Evolutionary conservation across 2,888 invertebrate species (phyloP).

Genomic region (Enchytraeus crypticus): DNA sequence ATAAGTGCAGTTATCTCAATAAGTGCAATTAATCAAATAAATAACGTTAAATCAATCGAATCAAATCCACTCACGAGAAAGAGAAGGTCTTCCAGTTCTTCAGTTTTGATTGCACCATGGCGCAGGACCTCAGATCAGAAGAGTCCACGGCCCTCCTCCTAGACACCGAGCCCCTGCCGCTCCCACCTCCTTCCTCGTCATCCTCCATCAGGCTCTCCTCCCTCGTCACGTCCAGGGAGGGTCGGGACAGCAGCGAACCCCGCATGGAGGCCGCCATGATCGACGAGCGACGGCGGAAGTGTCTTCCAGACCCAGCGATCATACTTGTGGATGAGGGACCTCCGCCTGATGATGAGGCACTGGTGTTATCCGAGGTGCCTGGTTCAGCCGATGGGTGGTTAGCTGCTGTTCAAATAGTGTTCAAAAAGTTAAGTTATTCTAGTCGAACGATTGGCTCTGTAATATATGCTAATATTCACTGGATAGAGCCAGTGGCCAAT

Average conservation of each 20-base stretch:
- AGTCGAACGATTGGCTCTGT: no score
- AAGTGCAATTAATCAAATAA: no score
- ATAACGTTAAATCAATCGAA: no score
- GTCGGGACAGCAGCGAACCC: neutral
- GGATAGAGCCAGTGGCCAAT: no score
- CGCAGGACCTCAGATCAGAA: slow-evolving; percentile 79
- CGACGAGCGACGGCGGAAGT: neutral
- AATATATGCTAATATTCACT: no score
- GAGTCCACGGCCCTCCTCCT: slow-evolving; percentile 70
- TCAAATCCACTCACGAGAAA: neutral
- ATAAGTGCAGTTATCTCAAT: no score
- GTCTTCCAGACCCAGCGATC: neutral
- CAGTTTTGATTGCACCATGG: slow-evolving; percentile 76
- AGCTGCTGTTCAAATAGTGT: neutral
- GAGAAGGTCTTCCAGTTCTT: slow-evolving; percentile 32
- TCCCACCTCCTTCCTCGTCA: neutral
- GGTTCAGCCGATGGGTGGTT: neutral
- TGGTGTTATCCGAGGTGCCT: no score
- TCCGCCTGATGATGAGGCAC: neutral
- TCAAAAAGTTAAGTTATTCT: no score
- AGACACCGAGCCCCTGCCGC: neutral
- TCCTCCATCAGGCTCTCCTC: neutral
- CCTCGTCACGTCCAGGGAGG: neutral
- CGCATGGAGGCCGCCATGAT: neutral
- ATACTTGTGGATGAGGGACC: neutral